Percentiles rank a stretch among this genome's conserved stretches.
phyloP scores from a whole-genome alignment of 2,113 vertebrate species.

The Tricholaema leucomelas region DNA sequence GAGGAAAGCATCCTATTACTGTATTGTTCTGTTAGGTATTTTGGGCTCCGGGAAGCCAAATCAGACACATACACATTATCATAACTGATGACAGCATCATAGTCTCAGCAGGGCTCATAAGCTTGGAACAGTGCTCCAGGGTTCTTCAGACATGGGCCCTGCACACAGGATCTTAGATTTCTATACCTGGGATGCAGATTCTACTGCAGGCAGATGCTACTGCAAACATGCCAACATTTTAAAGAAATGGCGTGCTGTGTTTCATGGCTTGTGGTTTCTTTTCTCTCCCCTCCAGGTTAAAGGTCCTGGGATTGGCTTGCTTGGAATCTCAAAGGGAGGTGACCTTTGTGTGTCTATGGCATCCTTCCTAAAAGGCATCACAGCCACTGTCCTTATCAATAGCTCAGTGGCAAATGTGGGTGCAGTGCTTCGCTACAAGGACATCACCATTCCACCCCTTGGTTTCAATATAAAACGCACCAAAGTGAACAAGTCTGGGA shows the following conservation, averaged over 20 bases:
- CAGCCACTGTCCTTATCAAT: constrained; percentile 84
- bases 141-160: not conserved
- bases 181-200: not conserved
- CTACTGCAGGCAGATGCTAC: not conserved
- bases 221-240: not conserved
- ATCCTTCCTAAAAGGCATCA: constrained; percentile 84
- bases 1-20: no score
- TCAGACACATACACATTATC: no score
- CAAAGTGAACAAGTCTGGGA: constrained; percentile 67
- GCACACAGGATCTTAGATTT: not conserved
- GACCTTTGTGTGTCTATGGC: constrained; percentile 85
- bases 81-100: not conserved
- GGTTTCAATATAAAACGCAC: not conserved
- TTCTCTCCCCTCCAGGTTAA: constrained; percentile 69
- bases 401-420: constrained; percentile 76
- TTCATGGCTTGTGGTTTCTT: not conserved
- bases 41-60: no score
- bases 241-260: not conserved
- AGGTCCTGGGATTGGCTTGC: constrained; percentile 81
- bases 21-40: no score
- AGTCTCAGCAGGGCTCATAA: not conserved
- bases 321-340: constrained; percentile 87
- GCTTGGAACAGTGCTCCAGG: not conserved
- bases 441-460: constrained; percentile 75
- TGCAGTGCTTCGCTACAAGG: constrained; percentile 72